phyloP scores from a whole-genome alignment of 2,888 invertebrate genomes.

The Muschampia plurimacula region DNA sequence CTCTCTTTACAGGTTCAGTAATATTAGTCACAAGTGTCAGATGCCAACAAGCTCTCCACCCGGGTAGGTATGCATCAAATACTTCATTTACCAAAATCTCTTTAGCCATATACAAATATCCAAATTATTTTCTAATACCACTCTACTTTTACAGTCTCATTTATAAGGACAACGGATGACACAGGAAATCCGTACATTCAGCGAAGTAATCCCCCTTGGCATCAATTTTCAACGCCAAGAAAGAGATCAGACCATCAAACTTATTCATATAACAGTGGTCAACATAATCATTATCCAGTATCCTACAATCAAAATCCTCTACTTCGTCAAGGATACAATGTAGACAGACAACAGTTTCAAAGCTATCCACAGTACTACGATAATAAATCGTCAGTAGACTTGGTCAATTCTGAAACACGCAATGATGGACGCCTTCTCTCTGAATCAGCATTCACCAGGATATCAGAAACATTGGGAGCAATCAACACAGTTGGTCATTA shows the following conservation, averaged over 20 bases:
- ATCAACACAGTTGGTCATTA: conserved; percentile 94
- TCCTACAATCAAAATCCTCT: conserved; percentile 57
- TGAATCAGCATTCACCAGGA: conserved; percentile 86
- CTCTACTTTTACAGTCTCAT: conserved; percentile 62
- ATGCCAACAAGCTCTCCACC: conserved; percentile 71
- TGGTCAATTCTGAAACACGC: conserved; percentile 59
- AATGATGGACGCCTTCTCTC: conserved; percentile 85
- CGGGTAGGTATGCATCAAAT: conserved; percentile 84
- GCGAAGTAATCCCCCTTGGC: conserved; percentile 71
- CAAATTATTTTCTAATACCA: background rate
- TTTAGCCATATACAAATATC: conserved; percentile 7
- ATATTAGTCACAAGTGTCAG: conserved; percentile 55
- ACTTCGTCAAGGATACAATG: conserved; percentile 43
- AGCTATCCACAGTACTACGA: conserved; percentile 58
- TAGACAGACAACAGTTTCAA: conserved; percentile 38
- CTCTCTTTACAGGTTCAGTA: conserved; percentile 68
- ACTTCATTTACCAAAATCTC: conserved; percentile 7
- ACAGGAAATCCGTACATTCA: conserved; percentile 62
- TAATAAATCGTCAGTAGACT: conserved; percentile 59
- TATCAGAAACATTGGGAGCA: conserved; percentile 90
- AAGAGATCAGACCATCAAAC: conserved; percentile 72
- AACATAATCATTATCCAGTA: conserved; percentile 45
- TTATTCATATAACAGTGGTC: conserved; percentile 47
- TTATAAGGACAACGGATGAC: conserved; percentile 62
- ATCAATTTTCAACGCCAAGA: conserved; percentile 71